Evolutionary conservation across 1,140 invertebrate genomes (phyloP).

Genomic region (Caerostris extrusa): DNA sequence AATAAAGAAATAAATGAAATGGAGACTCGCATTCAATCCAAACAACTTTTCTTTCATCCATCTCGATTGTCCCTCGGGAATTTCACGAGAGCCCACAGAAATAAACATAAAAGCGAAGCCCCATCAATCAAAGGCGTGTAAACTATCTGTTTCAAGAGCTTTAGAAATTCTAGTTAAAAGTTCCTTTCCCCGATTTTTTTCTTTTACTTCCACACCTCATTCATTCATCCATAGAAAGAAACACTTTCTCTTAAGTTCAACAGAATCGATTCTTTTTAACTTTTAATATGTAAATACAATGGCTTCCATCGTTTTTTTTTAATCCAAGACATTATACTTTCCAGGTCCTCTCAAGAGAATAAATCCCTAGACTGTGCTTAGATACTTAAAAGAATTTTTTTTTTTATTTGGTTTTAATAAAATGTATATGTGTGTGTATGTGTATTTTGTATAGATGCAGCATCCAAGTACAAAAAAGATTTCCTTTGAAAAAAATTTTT

Average conservation of each 20-base stretch:
- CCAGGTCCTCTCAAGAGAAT: no score
- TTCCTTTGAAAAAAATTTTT: no score
- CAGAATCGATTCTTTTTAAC: neutral
- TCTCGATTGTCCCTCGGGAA: neutral
- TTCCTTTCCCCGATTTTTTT: neutral
- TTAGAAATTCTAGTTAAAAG: conserved; percentile 4
- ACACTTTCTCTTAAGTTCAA: neutral
- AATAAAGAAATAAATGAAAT: conserved; percentile 29
- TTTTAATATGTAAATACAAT: conserved; percentile 30
- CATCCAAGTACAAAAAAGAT: no score
- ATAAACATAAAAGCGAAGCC: neutral
- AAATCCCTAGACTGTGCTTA: neutral
- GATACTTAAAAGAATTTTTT: neutral
- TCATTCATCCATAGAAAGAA: neutral
- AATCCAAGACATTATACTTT: neutral
- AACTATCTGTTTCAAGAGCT: conserved; percentile 1
- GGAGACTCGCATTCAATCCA: neutral
- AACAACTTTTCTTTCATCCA: conserved; percentile 3
- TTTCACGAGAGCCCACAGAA: neutral
- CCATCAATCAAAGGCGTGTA: conserved; percentile 10
- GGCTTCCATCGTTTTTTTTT: neutral
- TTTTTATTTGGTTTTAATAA: neutral
- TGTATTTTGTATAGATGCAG: no score
- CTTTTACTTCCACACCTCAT: neutral
- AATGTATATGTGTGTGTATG: no score